Evolutionary conservation across 2,113 vertebrate species (phyloP).

Genomic region (Ceyx cyanopectus): DNA sequence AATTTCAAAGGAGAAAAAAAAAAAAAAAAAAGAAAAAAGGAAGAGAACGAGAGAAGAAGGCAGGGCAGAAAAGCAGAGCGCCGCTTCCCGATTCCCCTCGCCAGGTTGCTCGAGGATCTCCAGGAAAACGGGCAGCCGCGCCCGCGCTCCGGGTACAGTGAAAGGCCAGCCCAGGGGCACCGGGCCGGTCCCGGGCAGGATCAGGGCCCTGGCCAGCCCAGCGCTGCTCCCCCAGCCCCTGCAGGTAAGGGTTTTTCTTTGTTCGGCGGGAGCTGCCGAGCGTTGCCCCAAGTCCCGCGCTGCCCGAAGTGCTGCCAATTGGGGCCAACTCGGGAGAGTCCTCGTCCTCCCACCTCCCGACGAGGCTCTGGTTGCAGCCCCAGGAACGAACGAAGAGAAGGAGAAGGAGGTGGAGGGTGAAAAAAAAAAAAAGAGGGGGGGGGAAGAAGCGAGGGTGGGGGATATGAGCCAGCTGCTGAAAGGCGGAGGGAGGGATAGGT

Average conservation of each 20-base stretch:
- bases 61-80: background rate
- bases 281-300: background rate
- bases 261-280: background rate
- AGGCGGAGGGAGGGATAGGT: conserved; percentile 52
- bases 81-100: background rate
- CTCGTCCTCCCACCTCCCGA: background rate
- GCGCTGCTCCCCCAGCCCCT: background rate
- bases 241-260: background rate
- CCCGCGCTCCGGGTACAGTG: background rate
- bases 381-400: background rate
- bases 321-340: conserved; percentile 46
- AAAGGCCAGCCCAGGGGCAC: background rate
- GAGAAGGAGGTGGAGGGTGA: background rate
- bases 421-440: background rate
- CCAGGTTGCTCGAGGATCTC: background rate
- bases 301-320: conserved; percentile 54
- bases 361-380: conserved; percentile 47
- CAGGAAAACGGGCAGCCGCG: background rate
- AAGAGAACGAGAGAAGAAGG: background rate
- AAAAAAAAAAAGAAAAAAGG: no score
- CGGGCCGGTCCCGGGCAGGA: background rate
- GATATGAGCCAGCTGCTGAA: conserved; percentile 30
- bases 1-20: background rate
- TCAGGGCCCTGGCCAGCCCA: background rate
- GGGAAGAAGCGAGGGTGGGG: background rate